phyloP scores from a whole-genome alignment of 2,888 invertebrate genomes.

The Stenichneumon culpator region DNA sequence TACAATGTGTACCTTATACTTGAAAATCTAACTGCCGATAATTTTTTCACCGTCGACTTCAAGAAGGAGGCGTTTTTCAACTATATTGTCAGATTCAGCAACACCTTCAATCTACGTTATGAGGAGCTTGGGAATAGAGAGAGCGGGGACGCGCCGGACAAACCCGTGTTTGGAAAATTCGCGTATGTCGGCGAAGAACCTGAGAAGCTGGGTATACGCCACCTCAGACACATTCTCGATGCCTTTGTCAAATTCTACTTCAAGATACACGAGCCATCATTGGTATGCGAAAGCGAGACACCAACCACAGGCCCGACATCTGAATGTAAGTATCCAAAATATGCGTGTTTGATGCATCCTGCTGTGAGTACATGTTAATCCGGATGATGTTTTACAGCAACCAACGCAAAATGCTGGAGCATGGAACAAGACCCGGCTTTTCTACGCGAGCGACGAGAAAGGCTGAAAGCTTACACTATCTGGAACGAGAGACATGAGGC shows the following conservation, averaged over 20 bases:
- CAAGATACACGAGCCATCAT: constrained; percentile 7
- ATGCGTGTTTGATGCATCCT: neutral
- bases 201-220: neutral
- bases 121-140: neutral
- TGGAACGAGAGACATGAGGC: neutral
- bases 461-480: too few relatives aligned
- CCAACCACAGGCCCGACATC: neutral
- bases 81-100: neutral
- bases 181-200: constrained; percentile 12
- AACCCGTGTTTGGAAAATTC: constrained; percentile 15
- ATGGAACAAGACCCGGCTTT: too few relatives aligned
- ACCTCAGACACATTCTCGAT: constrained; percentile 37
- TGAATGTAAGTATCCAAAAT: neutral
- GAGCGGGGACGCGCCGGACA: neutral
- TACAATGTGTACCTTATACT: neutral
- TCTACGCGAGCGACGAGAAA: too few relatives aligned
- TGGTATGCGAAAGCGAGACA: neutral
- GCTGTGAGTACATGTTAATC: neutral
- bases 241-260: constrained; percentile 25
- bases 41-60: too few relatives aligned
- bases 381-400: neutral
- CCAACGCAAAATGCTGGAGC: too few relatives aligned
- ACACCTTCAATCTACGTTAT: constrained; percentile 1
- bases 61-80: too few relatives aligned
- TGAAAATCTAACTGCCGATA: neutral